These are phyloP conservation scores for Aphelocoma coerulescens DNA, from an alignment of 2,113 vertebrate genomes.

Conservation along the genomic window DNA sequence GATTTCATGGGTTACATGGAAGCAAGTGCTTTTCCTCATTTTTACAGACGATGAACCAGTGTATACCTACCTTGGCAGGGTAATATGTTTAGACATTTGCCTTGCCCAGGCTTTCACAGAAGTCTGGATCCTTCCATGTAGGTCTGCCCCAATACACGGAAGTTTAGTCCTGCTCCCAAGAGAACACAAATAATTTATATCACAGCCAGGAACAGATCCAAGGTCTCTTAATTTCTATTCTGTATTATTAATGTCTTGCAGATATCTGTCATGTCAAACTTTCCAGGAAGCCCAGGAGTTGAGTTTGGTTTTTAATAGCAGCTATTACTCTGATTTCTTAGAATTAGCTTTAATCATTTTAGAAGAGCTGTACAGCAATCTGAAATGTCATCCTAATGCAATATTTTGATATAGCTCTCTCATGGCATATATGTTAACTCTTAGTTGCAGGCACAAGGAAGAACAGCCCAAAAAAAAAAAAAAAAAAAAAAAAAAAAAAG, in stretches of 20 bases:
- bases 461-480: neutral
- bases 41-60: neutral
- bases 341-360: slow-evolving; percentile 62
- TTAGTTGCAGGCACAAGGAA: neutral
- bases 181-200: slow-evolving; percentile 12
- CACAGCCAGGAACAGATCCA: neutral
- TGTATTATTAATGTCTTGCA: slow-evolving; percentile 49
- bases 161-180: neutral
- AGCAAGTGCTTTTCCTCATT: neutral
- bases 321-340: slow-evolving; percentile 66
- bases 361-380: slow-evolving; percentile 47
- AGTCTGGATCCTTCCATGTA: neutral
- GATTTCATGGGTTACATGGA: neutral
- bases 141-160: neutral
- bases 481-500: too few species aligned
- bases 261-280: slow-evolving; percentile 59
- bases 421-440: neutral
- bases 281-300: slow-evolving; percentile 56
- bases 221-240: slow-evolving; percentile 23
- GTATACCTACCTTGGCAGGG: neutral
- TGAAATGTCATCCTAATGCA: slow-evolving; percentile 53
- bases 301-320: slow-evolving; percentile 50
- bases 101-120: neutral
- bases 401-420: slow-evolving; percentile 36
- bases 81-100: neutral